Evolutionary conservation across 2,888 invertebrate species (phyloP), one percentile per base, ranked within the genome.

Genomic region (Habrosyne pyritoides): DNA sequence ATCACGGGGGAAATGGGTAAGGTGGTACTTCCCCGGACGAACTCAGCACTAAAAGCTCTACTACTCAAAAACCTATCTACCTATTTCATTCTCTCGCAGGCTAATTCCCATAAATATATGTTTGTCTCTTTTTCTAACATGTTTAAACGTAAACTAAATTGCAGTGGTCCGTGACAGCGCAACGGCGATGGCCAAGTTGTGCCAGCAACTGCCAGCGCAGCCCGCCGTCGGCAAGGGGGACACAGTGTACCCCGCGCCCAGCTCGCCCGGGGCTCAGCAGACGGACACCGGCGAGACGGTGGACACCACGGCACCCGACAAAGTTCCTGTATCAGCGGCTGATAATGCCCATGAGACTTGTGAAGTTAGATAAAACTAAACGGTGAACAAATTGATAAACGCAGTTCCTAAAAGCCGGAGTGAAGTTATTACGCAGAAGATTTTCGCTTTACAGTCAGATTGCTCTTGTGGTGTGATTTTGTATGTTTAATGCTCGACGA

Each of bases 101-200:
- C n/a, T n/a, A n/a, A n/a, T n/a, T n/a, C n/a, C n/a, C n/a, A n/a
- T 6, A 6, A 7, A 28, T 28, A 28, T 28, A 28, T 8, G 10
- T 28, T 2, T 6, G 28, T 7, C 1, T 6, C 10, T 1, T 5
- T 6, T 28, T 7, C 28, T 28, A 28, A 28, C 28, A 28, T 28
- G 28, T n/a, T n/a, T n/a, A n/a, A n/a, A 7, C 1, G 28, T 28
- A 28, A 28, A 33, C 8, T 18, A 2, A 42, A n/a, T 70, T 73
- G 1, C 80, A 91, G 91, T 74, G 63, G 87, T 91, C 0, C 85
- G 91, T 2, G 89, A 89, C 53, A 77, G 83, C 14, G 91, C 91
- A 0, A 83, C 83, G 1, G 91, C 89, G 14, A 87, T 91, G 87
- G 91, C 87, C 0, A 77, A 72, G 53, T 75, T 91, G 12, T 91